Conservation (phyloP, 2,888 invertebrate species). For the Colostygia pectinataria region DNA sequence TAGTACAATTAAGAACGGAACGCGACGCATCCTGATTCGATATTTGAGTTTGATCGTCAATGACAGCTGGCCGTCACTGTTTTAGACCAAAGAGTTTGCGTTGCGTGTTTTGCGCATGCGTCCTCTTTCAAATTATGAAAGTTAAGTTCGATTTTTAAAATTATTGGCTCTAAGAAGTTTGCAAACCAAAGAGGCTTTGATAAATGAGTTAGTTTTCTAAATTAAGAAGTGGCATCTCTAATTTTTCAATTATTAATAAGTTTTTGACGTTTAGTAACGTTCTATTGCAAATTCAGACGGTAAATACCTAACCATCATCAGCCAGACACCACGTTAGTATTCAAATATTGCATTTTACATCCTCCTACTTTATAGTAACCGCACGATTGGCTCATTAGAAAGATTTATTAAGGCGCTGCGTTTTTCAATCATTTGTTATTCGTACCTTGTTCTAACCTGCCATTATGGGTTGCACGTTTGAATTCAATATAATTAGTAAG, state of each 20-base stretch:
- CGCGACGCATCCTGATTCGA: slow-evolving; percentile 24
- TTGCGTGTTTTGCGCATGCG: slow-evolving; percentile 6
- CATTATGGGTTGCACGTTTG: slow-evolving; percentile 19
- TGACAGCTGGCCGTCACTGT: slow-evolving; percentile 27
- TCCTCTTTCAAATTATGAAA: background rate
- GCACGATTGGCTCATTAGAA: slow-evolving; percentile 29
- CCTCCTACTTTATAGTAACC: slow-evolving; percentile 19
- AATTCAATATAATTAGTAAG: slow-evolving; percentile 22
- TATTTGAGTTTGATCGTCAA: slow-evolving; percentile 23
- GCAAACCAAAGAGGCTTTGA: background rate
- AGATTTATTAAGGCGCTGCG: slow-evolving; percentile 25
- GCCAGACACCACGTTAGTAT: slow-evolving; percentile 8
- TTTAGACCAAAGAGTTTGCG: slow-evolving; percentile 18
- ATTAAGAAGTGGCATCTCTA: too few relatives aligned
- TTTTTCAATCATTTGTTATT: slow-evolving; percentile 26
- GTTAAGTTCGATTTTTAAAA: background rate
- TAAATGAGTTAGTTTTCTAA: too few relatives aligned
- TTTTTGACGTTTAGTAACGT: too few relatives aligned
- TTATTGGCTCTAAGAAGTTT: too few relatives aligned
- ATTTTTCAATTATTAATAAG: too few relatives aligned
- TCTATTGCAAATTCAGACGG: too few relatives aligned
- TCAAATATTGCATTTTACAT: slow-evolving; percentile 13
- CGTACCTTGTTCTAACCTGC: slow-evolving; percentile 9
- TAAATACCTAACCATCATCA: too few relatives aligned
- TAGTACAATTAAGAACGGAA: slow-evolving; percentile 24